A percentile compares a stretch with the other conserved stretches of the same genome.
These are phyloP conservation scores for Podarcis raffonei DNA, from an alignment of 2,113 vertebrate species.

Conservation along the genomic window DNA sequence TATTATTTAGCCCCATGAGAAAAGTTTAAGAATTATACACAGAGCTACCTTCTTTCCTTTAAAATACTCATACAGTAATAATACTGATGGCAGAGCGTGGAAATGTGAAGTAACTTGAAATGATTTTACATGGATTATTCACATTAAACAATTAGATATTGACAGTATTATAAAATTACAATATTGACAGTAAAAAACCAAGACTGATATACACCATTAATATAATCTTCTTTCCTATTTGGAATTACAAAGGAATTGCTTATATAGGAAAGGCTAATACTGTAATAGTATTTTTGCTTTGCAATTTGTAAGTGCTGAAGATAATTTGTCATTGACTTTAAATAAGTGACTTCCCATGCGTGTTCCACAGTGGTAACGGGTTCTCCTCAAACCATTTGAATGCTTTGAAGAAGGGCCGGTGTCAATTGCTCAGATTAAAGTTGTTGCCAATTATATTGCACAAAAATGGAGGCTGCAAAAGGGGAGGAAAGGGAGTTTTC, in stretches of 20 bases:
- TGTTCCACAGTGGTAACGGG: conserved; percentile 76
- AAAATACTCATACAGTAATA: conserved; percentile 71
- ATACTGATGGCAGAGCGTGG: conserved; percentile 76
- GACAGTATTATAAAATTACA: conserved; percentile 84
- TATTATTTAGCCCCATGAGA: conserved; percentile 51
- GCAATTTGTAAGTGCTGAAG: conserved; percentile 69
- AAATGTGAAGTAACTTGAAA: conserved; percentile 33
- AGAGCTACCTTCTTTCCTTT: conserved; percentile 66
- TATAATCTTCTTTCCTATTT: conserved; percentile 78
- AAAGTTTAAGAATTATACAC: conserved; percentile 67
- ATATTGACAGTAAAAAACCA: conserved; percentile 82
- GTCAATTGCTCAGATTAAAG: conserved; percentile 79
- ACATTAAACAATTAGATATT: conserved; percentile 85
- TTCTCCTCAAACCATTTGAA: conserved; percentile 73
- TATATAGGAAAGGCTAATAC: conserved; percentile 78
- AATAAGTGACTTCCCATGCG: conserved; percentile 76
- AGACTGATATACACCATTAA: conserved; percentile 82
- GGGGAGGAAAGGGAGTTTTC: conserved; percentile 77
- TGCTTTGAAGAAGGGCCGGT: conserved; percentile 61
- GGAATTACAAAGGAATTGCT: conserved; percentile 67
- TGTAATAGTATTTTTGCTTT: conserved; percentile 75
- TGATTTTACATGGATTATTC: conserved; percentile 80
- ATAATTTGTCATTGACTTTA: conserved; percentile 72
- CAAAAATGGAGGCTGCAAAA: conserved; percentile 70
- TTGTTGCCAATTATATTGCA: conserved; percentile 68